Percentiles rank a stretch among this genome's conserved stretches.
phyloP scores from a whole-genome alignment of 1,140 invertebrate species.

The Trichonephila clavata region DNA sequence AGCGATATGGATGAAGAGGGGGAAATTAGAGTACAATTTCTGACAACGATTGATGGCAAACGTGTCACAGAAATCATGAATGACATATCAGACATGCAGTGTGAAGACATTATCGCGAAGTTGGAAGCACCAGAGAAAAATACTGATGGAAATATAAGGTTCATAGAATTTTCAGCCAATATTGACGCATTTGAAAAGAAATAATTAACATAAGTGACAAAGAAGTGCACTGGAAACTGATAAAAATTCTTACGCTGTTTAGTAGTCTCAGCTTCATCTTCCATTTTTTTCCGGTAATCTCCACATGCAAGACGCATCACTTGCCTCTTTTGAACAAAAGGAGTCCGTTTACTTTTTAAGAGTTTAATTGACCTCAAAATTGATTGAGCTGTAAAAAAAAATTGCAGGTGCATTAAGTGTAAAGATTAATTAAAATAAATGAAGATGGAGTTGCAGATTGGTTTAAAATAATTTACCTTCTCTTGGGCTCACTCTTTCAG shows the following conservation, averaged over 20 bases:
- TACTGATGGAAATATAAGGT: no score
- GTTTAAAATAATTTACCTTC: neutral
- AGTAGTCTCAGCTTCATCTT: neutral
- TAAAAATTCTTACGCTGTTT: neutral
- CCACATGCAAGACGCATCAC: conserved; percentile 45
- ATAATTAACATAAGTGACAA: no score
- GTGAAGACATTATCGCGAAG: no score
- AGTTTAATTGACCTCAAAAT: conserved; percentile 28
- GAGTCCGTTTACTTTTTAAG: conserved; percentile 1
- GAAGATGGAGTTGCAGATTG: neutral
- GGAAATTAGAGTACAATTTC: no score
- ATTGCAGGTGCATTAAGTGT: neutral
- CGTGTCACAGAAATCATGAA: no score
- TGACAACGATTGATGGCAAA: no score
- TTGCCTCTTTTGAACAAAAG: conserved; percentile 52
- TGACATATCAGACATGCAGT: no score
- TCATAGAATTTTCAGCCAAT: no score
- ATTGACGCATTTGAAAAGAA: no score
- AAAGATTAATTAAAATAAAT: neutral
- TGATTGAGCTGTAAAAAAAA: conserved; percentile 11
- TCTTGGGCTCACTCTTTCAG: neutral
- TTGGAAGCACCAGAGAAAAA: no score
- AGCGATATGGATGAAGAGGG: no score
- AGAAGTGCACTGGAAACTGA: no score
- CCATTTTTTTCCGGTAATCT: conserved; percentile 42